Evolutionary conservation across 2,113 vertebrate genomes (phyloP).

Genomic region (Rhinolophus ferrumequinum): DNA sequence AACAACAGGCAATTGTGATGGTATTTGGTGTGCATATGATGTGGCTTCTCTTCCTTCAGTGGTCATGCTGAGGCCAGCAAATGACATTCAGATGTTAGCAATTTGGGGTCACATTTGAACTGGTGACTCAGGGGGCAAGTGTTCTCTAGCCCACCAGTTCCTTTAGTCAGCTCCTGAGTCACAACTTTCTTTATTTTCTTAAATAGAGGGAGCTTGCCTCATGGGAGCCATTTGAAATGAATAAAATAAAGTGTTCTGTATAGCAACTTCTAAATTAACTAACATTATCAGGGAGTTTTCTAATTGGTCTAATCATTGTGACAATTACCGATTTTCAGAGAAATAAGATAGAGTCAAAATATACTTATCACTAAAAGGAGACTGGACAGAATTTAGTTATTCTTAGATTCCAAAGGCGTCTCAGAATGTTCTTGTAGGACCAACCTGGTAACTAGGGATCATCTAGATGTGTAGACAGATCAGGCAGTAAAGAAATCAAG

Average conservation of each 20-base stretch:
- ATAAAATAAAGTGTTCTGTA: constrained; percentile 59
- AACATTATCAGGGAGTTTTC: constrained; percentile 20
- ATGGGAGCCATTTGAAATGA: constrained; percentile 59
- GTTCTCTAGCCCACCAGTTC: constrained; percentile 38
- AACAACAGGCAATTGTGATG: constrained; percentile 41
- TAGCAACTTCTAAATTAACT: constrained; percentile 56
- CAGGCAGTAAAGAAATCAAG: neutral
- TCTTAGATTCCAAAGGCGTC: neutral
- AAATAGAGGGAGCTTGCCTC: constrained; percentile 54
- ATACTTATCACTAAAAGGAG: constrained; percentile 43
- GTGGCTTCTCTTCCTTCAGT: constrained; percentile 55
- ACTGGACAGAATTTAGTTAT: neutral
- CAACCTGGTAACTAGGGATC: neutral
- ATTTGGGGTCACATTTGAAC: constrained; percentile 78
- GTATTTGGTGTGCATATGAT: neutral
- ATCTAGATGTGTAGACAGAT: neutral
- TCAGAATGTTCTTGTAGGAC: neutral
- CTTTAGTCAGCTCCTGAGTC: constrained; percentile 72
- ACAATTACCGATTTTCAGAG: constrained; percentile 52
- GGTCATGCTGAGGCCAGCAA: constrained; percentile 64
- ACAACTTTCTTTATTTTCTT: constrained; percentile 69
- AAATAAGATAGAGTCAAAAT: constrained; percentile 37
- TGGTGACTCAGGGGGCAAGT: constrained; percentile 71
- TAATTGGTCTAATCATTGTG: constrained; percentile 33
- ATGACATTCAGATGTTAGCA: constrained; percentile 71